Base-by-base conservation (phyloP, 1,140 invertebrate species). In the Leptopilina clavipes region DNA sequence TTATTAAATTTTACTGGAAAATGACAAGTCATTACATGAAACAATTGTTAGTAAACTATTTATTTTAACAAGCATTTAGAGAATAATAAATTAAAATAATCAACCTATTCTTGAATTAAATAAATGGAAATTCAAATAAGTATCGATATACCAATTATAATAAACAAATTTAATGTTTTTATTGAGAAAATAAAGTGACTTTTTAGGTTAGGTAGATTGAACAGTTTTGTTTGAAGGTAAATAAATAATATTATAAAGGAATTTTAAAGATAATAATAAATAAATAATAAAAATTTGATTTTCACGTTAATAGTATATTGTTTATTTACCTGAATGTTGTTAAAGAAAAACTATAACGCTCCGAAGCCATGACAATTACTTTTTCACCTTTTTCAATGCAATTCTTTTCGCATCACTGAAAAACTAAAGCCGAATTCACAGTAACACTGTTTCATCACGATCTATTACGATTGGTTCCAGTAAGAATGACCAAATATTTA, bases 261-360 rank as follows among this genome's bases (percentile, higher is more conserved):
- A 52, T 31, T 44, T 19, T 45, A 59, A 72, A 56, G 14, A 9
- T 40, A 73, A 17, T 59, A n/a, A 31, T 74, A 22, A 44, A 45
- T 43, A 1, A 25, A 73, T 0, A 0, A 45, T 11, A 44, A 5
- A 71, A 65, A 37, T 17, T 73, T 43, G 0, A 17, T 44, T 3
- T 43, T 22, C 5, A 56, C 2, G 9, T 65, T 25, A 22, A 48
- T 25, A 31, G 5, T 56, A 44, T 71, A n/a, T 65, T 70, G 25
- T 76, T 77, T 72, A 84, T 77, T 92, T 95, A 98, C 97, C 97
- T 99, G 90, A 99, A 99, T 87, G 98, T 99, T 79, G 98, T 99
- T 79, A 99, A 92, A 43, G 98, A 99, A 91, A 99, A 99, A 92
- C 98, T 99, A 86, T 99, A 99, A 87, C 98, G 93, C 92, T 99